A percentile compares a stretch with the other conserved stretches of the same genome.
phyloP scores from a whole-genome alignment of 2,888 invertebrate species.

The Morpho helenor region DNA sequence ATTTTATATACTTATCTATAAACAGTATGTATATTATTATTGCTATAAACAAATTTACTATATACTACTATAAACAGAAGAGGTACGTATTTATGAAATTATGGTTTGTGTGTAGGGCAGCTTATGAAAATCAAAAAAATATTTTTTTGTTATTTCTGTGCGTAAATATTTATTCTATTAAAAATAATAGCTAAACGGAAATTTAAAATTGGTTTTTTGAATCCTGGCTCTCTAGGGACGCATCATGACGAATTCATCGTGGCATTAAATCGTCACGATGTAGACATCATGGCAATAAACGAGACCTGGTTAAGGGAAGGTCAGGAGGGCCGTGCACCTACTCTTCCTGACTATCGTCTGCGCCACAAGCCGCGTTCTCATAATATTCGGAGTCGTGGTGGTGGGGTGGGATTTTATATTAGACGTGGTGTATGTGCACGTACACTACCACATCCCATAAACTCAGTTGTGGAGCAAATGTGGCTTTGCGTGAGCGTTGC shows the following conservation, averaged over 20 bases:
- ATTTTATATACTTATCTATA: too few relatives aligned
- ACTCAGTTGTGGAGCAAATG: conserved; percentile 4
- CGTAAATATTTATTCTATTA: neutral
- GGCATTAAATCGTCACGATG: neutral
- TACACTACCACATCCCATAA: neutral
- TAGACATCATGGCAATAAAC: neutral
- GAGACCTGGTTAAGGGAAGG: too few relatives aligned
- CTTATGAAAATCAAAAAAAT: too few relatives aligned
- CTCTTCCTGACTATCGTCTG: too few relatives aligned
- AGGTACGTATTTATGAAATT: too few relatives aligned
- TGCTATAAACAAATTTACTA: too few relatives aligned
- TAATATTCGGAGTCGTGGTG: neutral
- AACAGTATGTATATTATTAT: too few relatives aligned
- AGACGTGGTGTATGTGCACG: neutral
- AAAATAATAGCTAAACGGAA: neutral
- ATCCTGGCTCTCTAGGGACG: neutral
- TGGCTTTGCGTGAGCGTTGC: conserved; percentile 1
- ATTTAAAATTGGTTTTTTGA: neutral
- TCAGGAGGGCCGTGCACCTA: neutral
- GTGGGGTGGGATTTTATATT: neutral
- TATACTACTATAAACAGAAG: too few relatives aligned
- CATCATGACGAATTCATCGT: too few relatives aligned
- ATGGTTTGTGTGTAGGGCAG: too few relatives aligned
- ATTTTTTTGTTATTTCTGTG: too few relatives aligned
- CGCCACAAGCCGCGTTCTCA: too few relatives aligned